These are phyloP conservation scores for Peromyscus polionotus DNA, from an alignment of 2,113 vertebrate species.

Conservation along the genomic window DNA sequence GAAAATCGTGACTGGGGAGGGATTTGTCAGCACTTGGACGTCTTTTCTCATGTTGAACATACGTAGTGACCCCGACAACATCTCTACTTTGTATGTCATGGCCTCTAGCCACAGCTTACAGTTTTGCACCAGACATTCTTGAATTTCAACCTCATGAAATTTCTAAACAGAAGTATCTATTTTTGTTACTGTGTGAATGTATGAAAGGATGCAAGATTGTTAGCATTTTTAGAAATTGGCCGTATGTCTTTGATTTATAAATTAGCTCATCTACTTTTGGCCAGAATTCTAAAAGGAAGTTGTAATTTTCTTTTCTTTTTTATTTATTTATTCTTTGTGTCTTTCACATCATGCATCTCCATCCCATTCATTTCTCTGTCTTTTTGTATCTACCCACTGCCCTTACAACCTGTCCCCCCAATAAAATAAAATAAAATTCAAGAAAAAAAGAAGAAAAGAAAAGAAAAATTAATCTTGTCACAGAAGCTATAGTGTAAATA, in stretches of 20 bases:
- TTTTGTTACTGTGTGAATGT: not conserved
- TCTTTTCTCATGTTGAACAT: not conserved
- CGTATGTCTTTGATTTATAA: not conserved
- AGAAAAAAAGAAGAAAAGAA: too few relatives aligned
- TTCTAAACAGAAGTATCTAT: not conserved
- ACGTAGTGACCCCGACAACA: not conserved
- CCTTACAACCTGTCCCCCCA: too few relatives aligned
- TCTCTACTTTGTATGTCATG: not conserved
- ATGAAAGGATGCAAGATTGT: not conserved
- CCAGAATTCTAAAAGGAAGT: constrained; percentile 13
- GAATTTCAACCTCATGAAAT: not conserved
- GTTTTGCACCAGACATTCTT: not conserved
- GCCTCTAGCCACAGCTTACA: not conserved
- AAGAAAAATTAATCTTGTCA: too few relatives aligned
- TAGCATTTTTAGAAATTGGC: not conserved
- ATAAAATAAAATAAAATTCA: too few relatives aligned
- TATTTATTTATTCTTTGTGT: not conserved
- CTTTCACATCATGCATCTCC: not conserved
- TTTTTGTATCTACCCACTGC: too few relatives aligned
- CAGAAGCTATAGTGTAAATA: too few relatives aligned
- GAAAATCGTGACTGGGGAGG: not conserved
- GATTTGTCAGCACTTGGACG: not conserved
- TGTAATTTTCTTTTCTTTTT: not conserved
- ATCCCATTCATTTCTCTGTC: not conserved
- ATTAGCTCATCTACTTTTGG: constrained; percentile 28